These are phyloP conservation scores for Metopia argyrocephala DNA, from an alignment of 2,888 invertebrate species.

Conservation along the genomic window DNA sequence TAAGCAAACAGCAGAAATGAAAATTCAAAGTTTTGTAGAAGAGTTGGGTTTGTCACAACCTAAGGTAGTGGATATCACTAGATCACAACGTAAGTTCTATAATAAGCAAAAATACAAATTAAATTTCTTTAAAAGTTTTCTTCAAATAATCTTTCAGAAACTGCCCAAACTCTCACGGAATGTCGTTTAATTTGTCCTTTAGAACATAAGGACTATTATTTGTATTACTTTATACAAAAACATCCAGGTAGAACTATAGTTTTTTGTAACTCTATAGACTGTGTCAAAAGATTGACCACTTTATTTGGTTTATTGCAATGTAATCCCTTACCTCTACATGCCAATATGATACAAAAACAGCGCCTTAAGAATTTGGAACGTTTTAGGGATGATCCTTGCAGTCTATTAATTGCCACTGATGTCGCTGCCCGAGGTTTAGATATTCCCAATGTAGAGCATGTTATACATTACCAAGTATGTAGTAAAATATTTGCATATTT, in stretches of 20 bases:
- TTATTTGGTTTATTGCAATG: slow-evolving; percentile 85
- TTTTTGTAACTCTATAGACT: slow-evolving; percentile 96
- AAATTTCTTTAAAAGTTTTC: not conserved
- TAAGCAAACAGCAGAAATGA: slow-evolving; percentile 86
- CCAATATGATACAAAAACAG: slow-evolving; percentile 95
- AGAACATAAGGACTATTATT: slow-evolving; percentile 92
- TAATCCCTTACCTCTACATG: slow-evolving; percentile 88
- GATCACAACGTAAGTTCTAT: slow-evolving; percentile 81
- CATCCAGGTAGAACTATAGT: slow-evolving; percentile 95
- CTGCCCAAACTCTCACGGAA: slow-evolving; percentile 90
- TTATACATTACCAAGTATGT: slow-evolving; percentile 92
- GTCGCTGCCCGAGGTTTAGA: slow-evolving; percentile 98
- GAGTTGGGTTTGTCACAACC: slow-evolving; percentile 91
- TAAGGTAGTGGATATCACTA: slow-evolving; percentile 95
- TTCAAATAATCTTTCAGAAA: slow-evolving; percentile 80
- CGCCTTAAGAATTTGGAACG: slow-evolving; percentile 95
- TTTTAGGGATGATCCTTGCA: slow-evolving; percentile 85
- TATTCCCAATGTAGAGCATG: slow-evolving; percentile 95
- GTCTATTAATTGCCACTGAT: slow-evolving; percentile 94
- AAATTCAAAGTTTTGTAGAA: slow-evolving; percentile 87
- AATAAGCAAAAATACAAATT: not conserved
- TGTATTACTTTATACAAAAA: slow-evolving; percentile 92
- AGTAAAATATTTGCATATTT: not conserved
- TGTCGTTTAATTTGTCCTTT: slow-evolving; percentile 87
- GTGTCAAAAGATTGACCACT: slow-evolving; percentile 88